Evolutionary conservation across 2,113 vertebrate species (phyloP).

Genomic region (Pantherophis guttatus): DNA sequence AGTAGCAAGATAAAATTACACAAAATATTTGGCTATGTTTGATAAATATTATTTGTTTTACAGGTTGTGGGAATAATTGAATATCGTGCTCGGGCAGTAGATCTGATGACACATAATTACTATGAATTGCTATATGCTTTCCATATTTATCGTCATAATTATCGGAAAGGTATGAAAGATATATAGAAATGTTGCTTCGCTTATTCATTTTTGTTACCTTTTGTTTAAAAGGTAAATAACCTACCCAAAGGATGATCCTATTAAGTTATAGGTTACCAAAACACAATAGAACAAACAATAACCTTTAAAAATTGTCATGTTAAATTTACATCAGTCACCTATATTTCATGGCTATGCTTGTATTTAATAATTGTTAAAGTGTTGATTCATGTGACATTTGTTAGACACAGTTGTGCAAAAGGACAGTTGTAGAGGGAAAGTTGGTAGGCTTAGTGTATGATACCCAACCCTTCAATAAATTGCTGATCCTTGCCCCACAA

Average conservation of each 20-base stretch:
- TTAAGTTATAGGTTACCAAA: not conserved
- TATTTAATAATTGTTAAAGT: not conserved
- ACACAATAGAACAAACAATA: not conserved
- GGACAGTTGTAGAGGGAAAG: not conserved
- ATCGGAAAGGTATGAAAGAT: conserved; percentile 82
- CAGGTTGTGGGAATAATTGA: conserved; percentile 95
- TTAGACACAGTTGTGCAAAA: not conserved
- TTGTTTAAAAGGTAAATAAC: not conserved
- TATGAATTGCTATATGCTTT: conserved; percentile 96
- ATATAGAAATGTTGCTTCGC: fast-evolving
- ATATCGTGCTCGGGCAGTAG: conserved; percentile 86
- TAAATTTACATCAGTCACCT: not conserved
- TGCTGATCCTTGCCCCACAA: no score
- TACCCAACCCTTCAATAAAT: no score
- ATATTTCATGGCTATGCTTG: not conserved
- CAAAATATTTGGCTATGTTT: not conserved
- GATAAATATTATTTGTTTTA: not conserved
- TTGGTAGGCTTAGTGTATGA: not conserved
- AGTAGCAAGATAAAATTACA: fast-evolving
- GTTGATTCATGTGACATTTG: not conserved
- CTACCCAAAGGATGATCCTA: not conserved
- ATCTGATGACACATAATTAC: conserved; percentile 93
- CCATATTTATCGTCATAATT: conserved; percentile 94
- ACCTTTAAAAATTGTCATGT: not conserved
- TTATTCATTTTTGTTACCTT: not conserved